Evolutionary conservation across 2,113 vertebrate genomes (phyloP).

Genomic region (Apaloderma vittatum): DNA sequence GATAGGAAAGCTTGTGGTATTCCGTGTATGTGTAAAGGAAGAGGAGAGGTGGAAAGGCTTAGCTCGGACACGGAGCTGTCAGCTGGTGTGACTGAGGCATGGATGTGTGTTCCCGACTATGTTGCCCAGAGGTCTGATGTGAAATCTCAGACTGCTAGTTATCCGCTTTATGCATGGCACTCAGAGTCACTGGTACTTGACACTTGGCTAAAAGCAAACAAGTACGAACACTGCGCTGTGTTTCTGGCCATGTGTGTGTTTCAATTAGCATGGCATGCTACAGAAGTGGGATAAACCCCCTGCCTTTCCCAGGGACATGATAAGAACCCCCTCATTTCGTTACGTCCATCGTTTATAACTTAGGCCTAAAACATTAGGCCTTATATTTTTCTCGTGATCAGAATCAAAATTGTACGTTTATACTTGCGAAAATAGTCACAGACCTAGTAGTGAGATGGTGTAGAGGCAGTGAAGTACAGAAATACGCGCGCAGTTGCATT

Average conservation of each 20-base stretch:
- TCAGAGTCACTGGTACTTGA: not conserved
- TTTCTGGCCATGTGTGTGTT: accelerated
- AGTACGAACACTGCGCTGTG: accelerated
- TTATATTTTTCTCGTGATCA: not conserved
- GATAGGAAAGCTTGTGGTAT: not conserved
- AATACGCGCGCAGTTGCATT: accelerated
- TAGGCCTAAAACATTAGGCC: not conserved
- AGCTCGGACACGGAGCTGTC: not conserved
- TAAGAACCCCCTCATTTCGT: not conserved
- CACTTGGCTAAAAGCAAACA: not conserved
- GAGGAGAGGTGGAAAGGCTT: not conserved
- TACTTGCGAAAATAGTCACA: accelerated
- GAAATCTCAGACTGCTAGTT: not conserved
- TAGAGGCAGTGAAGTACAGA: not conserved
- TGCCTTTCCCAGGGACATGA: not conserved
- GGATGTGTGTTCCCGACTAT: not conserved
- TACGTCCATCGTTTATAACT: accelerated
- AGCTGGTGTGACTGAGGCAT: accelerated
- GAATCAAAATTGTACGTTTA: not conserved
- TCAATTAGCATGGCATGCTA: accelerated
- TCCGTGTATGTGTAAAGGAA: not conserved
- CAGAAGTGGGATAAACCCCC: not conserved
- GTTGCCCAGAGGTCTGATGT: not conserved
- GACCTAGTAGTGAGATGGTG: not conserved
- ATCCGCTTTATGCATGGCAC: too few relatives aligned